Conservation (phyloP, 2,888 invertebrate species). For the Diadromus collaris region DNA sequence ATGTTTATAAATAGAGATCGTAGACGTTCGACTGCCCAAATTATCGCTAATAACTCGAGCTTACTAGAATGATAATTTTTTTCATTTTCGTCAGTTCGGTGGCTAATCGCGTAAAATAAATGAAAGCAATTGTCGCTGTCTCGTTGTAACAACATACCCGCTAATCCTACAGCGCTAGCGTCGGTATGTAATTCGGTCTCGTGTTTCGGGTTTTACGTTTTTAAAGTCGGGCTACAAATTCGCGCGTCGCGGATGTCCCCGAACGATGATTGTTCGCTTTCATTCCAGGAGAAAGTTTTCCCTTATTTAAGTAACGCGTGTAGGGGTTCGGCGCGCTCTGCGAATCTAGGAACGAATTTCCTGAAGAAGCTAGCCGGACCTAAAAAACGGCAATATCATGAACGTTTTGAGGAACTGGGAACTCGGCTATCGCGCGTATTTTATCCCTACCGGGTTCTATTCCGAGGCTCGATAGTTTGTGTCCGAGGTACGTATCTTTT, state of each 20-base stretch:
- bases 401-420: neutral
- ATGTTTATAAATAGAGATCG: neutral
- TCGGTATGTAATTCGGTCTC: constrained; percentile 42
- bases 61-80: constrained; percentile 1
- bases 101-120: constrained; percentile 7
- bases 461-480: constrained; percentile 49
- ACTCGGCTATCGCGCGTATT: neutral
- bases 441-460: constrained; percentile 53
- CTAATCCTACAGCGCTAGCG: constrained; percentile 17
- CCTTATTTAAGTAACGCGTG: constrained; percentile 27
- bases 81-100: neutral
- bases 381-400: constrained; percentile 12
- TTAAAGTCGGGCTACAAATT: constrained; percentile 3
- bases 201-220: constrained; percentile 27
- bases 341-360: constrained; percentile 38
- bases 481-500: constrained; percentile 67
- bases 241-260: constrained; percentile 28
- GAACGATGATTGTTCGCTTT: constrained; percentile 28
- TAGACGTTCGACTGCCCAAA: constrained; percentile 33
- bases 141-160: constrained; percentile 55
- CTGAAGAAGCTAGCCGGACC: constrained; percentile 36
- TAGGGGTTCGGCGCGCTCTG: constrained; percentile 12
- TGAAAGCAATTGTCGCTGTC: constrained; percentile 49
- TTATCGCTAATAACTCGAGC: constrained; percentile 6
- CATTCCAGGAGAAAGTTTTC: constrained; percentile 22